Evolutionary conservation across 2,888 invertebrate species (phyloP), one percentile per base, ranked within the genome.

Genomic region (Tethea ocularis): DNA sequence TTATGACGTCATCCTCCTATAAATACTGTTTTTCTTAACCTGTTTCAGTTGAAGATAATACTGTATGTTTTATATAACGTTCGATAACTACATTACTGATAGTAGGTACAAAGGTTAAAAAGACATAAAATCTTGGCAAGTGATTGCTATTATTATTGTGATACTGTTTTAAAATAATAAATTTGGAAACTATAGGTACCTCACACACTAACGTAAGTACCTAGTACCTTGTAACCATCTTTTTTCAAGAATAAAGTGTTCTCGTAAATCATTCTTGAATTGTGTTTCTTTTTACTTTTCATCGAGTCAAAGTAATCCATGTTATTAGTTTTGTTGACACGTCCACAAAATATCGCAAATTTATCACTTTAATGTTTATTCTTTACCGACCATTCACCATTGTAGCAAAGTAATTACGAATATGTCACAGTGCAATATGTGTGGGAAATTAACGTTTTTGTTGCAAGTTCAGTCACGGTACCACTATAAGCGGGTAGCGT

Each of bases 401-500:
- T 85, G 83, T 73, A 63, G 64, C 63, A 62, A 51, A 72, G 59
- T 75, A 74, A 74, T 77, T 73, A 77, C 80, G 82, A 81, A 83
- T 80, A 77, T 75, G 67, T 67, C 59, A 64, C 66, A 68, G 63
- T 71, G 68, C 70, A 70, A 65, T 71, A 82, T 87, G 84, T 91
- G 92, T 93, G 93, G 87, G 93, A 92, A 93, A 88, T 90, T 85
- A 85, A 79, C 64, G 69, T 66, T 70, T 76, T 75, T 68, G 61
- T 57, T 62, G 10, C 10, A 26, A 58, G 64, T 58, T 24, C 15
- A 53, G 10, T 57, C 13, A 51, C 36, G 66, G 63, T 57, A 22
- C 11, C 13, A 69, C 20, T 46, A 60, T 54, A 22, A 76, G 80
- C 72, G 78, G 54, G 0, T 36, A 71, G 72, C 73, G 74, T 13